These are phyloP conservation scores for Cephus cinctus DNA, from an alignment of 1,140 invertebrate genomes.

Conservation along the genomic window DNA sequence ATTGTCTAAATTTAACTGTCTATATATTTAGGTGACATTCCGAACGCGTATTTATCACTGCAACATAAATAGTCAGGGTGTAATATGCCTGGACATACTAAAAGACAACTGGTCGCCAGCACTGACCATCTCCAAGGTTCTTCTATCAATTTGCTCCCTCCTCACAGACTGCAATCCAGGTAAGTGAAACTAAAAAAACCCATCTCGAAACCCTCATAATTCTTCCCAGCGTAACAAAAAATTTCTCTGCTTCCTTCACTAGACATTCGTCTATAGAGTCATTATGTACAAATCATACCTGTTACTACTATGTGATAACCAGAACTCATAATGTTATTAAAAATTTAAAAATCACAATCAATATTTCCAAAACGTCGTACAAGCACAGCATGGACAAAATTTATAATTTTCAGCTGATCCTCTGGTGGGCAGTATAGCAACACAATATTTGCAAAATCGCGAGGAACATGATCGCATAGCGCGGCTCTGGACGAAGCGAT, in stretches of 20 bases:
- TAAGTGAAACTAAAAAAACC: constrained; percentile 58
- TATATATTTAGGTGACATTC: constrained; percentile 80
- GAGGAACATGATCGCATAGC: constrained; percentile 98
- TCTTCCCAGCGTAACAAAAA: too few relatives aligned
- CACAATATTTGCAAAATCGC: constrained; percentile 95
- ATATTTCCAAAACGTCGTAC: too few relatives aligned
- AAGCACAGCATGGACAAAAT: too few relatives aligned
- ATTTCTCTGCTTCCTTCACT: too few relatives aligned
- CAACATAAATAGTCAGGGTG: constrained; percentile 96
- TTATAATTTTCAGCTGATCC: constrained; percentile 79
- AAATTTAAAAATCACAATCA: too few relatives aligned
- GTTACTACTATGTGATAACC: too few relatives aligned
- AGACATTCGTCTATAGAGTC: too few relatives aligned
- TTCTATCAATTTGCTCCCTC: constrained; percentile 92
- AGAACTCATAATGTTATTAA: too few relatives aligned
- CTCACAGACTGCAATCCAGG: constrained; percentile 96
- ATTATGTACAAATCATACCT: too few relatives aligned
- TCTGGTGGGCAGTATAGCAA: constrained; percentile 95
- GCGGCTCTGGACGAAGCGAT: constrained; percentile 96
- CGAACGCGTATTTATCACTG: constrained; percentile 94
- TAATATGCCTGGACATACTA: constrained; percentile 93
- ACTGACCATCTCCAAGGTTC: constrained; percentile 91
- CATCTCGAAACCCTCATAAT: too few relatives aligned
- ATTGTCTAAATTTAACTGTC: constrained; percentile 4
- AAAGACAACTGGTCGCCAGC: constrained; percentile 97